Base-by-base conservation (phyloP, 2,888 invertebrate species). In the Camponotus fellah region DNA sequence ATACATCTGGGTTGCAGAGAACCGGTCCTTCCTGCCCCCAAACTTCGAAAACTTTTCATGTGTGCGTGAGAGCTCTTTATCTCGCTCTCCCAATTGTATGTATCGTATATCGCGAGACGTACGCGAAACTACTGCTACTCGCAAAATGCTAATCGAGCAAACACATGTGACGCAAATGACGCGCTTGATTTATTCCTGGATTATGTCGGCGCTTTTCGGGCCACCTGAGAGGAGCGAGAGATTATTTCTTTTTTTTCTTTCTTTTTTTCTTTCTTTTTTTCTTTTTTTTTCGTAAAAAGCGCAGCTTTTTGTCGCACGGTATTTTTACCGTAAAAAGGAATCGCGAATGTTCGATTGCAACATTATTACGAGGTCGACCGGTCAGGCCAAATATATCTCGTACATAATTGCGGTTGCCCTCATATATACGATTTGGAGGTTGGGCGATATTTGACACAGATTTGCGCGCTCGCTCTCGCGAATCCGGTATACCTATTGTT, bases 361-460 rank as follows among this genome's bases (percentile, higher is more conserved):
- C 60, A 82, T 87, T 87, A 17, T 8, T 65, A 80, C 81, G 86
- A 89, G 85, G 88, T 87, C 83, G 82, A 89, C 89, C 82, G 84
- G 89, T 88, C 88, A 88, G 65, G 74, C 86, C 89, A 89, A 89
- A 89, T 89, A 89, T 88, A 89, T 88, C 87, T 81, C 64, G 49
- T 71, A 49, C 62, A 86, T 87, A 88, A 88, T 88, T 89, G 89
- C 49, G 56, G 32, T n/a, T 26, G 68, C 64, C 40, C 72, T 46
- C 62, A 74, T 74, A 53, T n/a, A n/a, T 53, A 43, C 81, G 65
- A 88, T 87, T 82, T 83, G 81, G 71, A 84, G 80, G 83, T 71
- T 56, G 84, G 21, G 84, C 85, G 88, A 89, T 82, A 89, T 89
- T 89, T 87, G 88, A 89, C 87, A 89, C 74, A 89, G 83, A 89